phyloP scores from a whole-genome alignment of 2,888 invertebrate genomes.

The Conus canariensis region DNA sequence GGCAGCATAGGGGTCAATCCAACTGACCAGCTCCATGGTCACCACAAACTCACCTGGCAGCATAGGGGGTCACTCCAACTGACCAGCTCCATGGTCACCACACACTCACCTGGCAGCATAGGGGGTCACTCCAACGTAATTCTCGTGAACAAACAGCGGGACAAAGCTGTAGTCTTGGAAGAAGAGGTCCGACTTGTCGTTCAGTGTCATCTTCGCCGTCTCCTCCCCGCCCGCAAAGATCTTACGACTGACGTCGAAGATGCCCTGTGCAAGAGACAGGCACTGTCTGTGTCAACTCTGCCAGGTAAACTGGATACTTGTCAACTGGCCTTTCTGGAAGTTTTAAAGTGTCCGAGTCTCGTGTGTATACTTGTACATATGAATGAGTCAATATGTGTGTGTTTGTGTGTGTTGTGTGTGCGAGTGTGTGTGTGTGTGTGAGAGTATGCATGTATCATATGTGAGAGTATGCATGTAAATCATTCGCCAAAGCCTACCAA shows the following conservation, averaged over 20 bases:
- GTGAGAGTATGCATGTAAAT: too few relatives aligned
- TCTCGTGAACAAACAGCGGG: conserved; percentile 98
- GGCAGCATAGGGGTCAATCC: conserved; percentile 86
- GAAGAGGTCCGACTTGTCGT: conserved; percentile 93
- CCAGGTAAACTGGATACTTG: too few relatives aligned
- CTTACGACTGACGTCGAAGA: conserved; percentile 94
- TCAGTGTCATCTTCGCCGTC: conserved; percentile 72
- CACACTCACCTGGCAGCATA: conserved; percentile 84
- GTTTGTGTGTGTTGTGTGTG: too few relatives aligned
- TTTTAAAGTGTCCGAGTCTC: too few relatives aligned
- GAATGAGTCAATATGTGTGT: too few relatives aligned
- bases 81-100: not conserved
- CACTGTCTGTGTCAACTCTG: not conserved
- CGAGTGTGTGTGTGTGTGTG: too few relatives aligned
- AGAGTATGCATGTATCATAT: too few relatives aligned
- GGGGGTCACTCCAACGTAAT: conserved; percentile 91
- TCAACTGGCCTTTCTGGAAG: too few relatives aligned
- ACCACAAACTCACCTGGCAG: conserved; percentile 82
- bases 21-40: conserved; percentile 70
- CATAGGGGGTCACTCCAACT: conserved; percentile 87
- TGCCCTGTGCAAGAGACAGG: conserved; percentile 83
- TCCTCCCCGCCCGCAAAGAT: conserved; percentile 85
- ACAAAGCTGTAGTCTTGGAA: conserved; percentile 97
- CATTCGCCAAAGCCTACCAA: too few relatives aligned
- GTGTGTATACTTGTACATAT: too few relatives aligned